Percentiles rank a stretch among this genome's conserved stretches.
phyloP scores from a whole-genome alignment of 2,888 invertebrate species.

The Lagria hirta region DNA sequence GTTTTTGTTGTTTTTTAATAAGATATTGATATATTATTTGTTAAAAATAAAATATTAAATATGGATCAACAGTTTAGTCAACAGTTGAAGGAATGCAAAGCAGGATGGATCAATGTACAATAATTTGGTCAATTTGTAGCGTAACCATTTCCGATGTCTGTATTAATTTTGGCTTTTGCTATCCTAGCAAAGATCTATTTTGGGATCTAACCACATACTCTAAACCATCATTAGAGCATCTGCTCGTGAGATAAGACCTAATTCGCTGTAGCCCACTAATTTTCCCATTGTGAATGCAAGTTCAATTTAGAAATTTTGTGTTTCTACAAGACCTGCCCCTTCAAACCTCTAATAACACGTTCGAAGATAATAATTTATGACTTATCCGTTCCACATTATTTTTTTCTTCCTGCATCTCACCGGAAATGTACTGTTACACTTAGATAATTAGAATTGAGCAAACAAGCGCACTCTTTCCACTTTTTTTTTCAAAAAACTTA shows the following conservation, averaged over 20 bases:
- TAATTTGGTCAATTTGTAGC: no score
- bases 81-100: no score
- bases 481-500: slow-evolving; percentile 28
- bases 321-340: slow-evolving; percentile 6
- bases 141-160: no score
- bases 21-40: no score
- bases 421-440: slow-evolving; percentile 14
- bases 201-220: no score
- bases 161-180: no score
- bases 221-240: slow-evolving; percentile 7
- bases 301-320: slow-evolving; percentile 33
- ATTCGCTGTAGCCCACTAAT: slow-evolving; percentile 31
- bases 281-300: slow-evolving; percentile 37
- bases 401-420: slow-evolving; percentile 26
- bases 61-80: no score
- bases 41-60: no score
- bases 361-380: slow-evolving; percentile 37
- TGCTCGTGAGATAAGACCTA: slow-evolving; percentile 7
- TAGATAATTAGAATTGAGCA: slow-evolving; percentile 6
- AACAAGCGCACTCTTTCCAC: slow-evolving; percentile 25
- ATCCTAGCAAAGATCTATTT: no score
- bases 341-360: slow-evolving; percentile 36
- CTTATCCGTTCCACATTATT: slow-evolving; percentile 32
- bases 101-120: no score
- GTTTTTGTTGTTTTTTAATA: no score